phyloP scores from a whole-genome alignment of 2,113 vertebrate genomes.

The Neoarius graeffei region DNA sequence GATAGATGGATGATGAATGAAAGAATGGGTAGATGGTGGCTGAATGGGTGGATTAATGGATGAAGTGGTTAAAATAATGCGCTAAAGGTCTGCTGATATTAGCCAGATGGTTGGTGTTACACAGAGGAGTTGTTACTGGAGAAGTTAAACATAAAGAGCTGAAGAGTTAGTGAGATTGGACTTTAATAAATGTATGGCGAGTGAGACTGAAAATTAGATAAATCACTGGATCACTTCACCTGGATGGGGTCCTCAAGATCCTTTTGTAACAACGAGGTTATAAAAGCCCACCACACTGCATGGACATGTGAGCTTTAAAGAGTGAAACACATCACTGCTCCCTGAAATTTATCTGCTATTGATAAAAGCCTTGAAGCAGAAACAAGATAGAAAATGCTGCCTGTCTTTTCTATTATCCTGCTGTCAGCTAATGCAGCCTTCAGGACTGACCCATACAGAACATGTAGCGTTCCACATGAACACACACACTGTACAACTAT shows the following conservation, averaged over 20 bases:
- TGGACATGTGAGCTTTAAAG: not conserved
- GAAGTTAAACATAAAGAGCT: not conserved
- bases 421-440: not conserved
- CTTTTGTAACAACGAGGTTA: not conserved
- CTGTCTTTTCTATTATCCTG: conserved; percentile 15
- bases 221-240: not conserved
- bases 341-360: not conserved
- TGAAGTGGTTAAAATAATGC: not conserved
- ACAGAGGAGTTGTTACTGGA: not conserved
- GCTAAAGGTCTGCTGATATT: not conserved
- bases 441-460: not conserved
- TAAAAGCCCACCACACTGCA: not conserved
- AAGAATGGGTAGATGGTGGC: not conserved
- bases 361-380: not conserved
- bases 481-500: not conserved
- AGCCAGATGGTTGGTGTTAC: not conserved
- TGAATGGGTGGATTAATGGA: not conserved
- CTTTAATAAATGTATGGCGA: not conserved
- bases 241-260: not conserved
- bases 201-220: not conserved
- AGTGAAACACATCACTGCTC: not conserved
- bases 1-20: too few species aligned
- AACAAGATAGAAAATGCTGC: not conserved
- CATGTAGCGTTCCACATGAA: not conserved
- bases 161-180: not conserved